Base-by-base conservation (phyloP, 1,140 invertebrate genomes). In the Campoletis sonorensis region DNA sequence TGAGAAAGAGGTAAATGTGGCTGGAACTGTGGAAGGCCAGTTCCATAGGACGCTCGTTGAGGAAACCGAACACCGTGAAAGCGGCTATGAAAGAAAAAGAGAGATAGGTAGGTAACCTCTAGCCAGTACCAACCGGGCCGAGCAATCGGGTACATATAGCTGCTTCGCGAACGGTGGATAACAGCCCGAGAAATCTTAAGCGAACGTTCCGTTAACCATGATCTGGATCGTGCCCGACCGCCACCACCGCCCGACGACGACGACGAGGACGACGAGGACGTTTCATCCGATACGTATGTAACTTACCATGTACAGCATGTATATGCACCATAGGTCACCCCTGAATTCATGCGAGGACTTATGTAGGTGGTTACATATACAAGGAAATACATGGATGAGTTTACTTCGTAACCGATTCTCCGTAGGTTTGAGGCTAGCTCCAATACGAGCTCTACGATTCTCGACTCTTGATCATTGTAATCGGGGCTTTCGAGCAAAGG, bases 191-290 rank as follows among this genome's bases (percentile, higher is more conserved):
- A 85, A 83, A 85, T 85, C 73, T 83, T 81, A 82, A 79, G 75
- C 79, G 51, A 77, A 77, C 54, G 82, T 86, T 88, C 86, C 86
- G 88, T 89, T 88, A 88, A 84, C 85, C 84, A 82, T 85, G 71
- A 82, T 83, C 45, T 83, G 61, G 84, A 86, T 85, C 79, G 79
- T 78, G 84, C 81, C 83, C 81, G 73, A 84, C 84, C 73, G 80
- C 73, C 80, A 82, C 72, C 67, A 40, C 58, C 54, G 70, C 70
- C 70, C 64, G 64, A 26, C 79, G 33, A 80, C 68, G 49, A 80
- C 68, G 33, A 80, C 68, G 45, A 80, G 45, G 73, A 58, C 73
- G n/a, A 77, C 33, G 51, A 51, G 15, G 37, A 70, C 78, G 49
- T 70, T n/a, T 18, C 78, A 77, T 77, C 73, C 73, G 73, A 77